Percentiles rank a stretch among this genome's conserved stretches.
These are phyloP conservation scores for Oryzias dopingdopingensis DNA, from an alignment of 2,797 vertebrate genomes.

Conservation along the genomic window DNA sequence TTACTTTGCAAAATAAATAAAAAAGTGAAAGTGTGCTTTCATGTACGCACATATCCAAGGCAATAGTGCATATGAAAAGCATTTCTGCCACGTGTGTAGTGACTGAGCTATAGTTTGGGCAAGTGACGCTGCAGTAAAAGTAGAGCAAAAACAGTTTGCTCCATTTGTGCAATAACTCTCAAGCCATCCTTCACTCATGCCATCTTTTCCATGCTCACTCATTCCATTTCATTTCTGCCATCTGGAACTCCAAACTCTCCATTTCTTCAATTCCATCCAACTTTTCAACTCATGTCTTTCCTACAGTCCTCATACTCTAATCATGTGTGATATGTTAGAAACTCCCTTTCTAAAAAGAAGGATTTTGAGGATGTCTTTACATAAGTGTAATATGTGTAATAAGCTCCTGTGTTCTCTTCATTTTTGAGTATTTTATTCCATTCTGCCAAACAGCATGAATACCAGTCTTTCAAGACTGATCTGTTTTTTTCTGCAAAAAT, in stretches of 20 bases:
- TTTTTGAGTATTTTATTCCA: too few species aligned
- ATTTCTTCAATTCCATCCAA: background rate
- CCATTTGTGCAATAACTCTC: constrained; percentile 27
- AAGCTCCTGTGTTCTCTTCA: too few species aligned
- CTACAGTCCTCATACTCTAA: too few species aligned
- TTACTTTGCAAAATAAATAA: constrained; percentile 18
- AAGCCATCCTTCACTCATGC: constrained; percentile 2
- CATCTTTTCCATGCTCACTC: constrained; percentile 1
- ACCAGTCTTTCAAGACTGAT: too few species aligned
- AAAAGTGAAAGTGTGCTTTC: constrained; percentile 12
- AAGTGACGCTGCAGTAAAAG: constrained; percentile 14
- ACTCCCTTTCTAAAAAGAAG: too few species aligned
- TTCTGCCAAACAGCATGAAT: too few species aligned
- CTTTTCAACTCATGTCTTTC: constrained; percentile 5
- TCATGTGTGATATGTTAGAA: too few species aligned
- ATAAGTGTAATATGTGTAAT: too few species aligned
- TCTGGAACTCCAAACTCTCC: constrained; percentile 21
- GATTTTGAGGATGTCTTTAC: too few species aligned
- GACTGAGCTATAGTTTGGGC: constrained; percentile 33
- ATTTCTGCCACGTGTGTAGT: constrained; percentile 14
- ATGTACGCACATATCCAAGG: background rate
- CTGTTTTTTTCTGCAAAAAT: too few species aligned
- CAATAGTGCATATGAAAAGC: constrained; percentile 5
- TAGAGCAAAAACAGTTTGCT: constrained; percentile 3
- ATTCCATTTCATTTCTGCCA: constrained; percentile 15